Evolutionary conservation across 2,888 invertebrate genomes (phyloP).

Genomic region (Euclidia mi): DNA sequence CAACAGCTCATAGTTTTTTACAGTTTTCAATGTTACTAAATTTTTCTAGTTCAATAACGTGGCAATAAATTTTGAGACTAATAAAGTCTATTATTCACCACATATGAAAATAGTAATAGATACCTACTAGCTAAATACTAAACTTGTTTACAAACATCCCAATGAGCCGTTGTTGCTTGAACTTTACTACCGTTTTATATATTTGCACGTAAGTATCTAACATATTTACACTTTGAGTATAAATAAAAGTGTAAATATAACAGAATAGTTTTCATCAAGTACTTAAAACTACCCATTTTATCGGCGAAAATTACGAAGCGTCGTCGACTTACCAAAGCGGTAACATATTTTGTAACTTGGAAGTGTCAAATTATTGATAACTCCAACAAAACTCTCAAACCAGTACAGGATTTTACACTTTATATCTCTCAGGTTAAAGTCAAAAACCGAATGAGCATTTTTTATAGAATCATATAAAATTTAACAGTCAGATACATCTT

Average conservation of each 20-base stretch:
- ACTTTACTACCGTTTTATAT: too few relatives aligned
- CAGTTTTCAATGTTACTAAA: too few relatives aligned
- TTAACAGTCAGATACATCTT: conserved; percentile 17
- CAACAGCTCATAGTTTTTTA: too few relatives aligned
- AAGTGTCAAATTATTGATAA: conserved; percentile 28
- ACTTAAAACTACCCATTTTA: conserved; percentile 18
- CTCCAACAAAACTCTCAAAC: conserved; percentile 5
- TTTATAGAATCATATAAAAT: conserved; percentile 20
- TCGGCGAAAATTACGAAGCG: conserved; percentile 16
- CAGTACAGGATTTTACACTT: conserved; percentile 9
- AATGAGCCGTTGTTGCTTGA: too few relatives aligned
- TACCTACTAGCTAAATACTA: too few relatives aligned
- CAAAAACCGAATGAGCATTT: conserved; percentile 2
- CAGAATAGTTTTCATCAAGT: conserved; percentile 14
- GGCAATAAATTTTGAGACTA: too few relatives aligned
- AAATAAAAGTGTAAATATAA: conserved; percentile 19
- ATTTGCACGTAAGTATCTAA: too few relatives aligned
- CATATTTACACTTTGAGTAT: not conserved
- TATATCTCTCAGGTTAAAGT: not conserved
- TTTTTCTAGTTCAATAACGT: too few relatives aligned
- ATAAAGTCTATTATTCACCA: too few relatives aligned
- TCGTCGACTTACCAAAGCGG: conserved; percentile 19
- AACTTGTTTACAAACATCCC: too few relatives aligned
- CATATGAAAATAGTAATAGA: too few relatives aligned
- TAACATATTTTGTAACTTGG: conserved; percentile 15